phyloP scores from a whole-genome alignment of 2,888 invertebrate species.

The Tenthredo scrophulariae region DNA sequence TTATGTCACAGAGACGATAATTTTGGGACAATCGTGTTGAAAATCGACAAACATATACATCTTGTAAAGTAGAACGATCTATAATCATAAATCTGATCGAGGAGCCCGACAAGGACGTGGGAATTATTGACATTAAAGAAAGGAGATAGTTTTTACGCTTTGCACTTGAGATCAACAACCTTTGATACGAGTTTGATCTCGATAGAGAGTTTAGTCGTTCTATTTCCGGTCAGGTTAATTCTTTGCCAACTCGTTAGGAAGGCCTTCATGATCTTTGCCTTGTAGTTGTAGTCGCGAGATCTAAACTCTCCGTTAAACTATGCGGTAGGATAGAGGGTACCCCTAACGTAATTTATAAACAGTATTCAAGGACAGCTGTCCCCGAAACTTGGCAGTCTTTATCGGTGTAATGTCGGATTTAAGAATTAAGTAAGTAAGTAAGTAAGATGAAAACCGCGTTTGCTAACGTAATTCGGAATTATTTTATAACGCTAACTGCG shows the following conservation, averaged over 20 bases:
- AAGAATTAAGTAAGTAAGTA: neutral
- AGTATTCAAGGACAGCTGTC: slow-evolving; percentile 38
- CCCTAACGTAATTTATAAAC: slow-evolving; percentile 34
- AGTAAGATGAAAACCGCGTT: neutral
- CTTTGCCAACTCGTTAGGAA: slow-evolving; percentile 37
- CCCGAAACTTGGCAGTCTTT: slow-evolving; percentile 13
- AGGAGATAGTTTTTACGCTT: neutral
- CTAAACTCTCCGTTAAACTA: slow-evolving; percentile 17
- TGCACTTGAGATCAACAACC: slow-evolving; percentile 28
- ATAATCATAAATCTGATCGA: neutral
- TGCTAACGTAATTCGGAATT: neutral
- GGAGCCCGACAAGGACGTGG: neutral
- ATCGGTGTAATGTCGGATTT: neutral
- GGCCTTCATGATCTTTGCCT: slow-evolving; percentile 50
- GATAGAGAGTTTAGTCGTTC: slow-evolving; percentile 2
- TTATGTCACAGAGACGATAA: neutral
- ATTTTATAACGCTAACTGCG: neutral
- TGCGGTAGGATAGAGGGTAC: slow-evolving; percentile 15
- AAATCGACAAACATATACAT: neutral
- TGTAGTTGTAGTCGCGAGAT: slow-evolving; percentile 27
- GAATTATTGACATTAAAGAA: neutral
- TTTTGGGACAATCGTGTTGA: neutral
- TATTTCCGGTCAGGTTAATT: slow-evolving; percentile 40
- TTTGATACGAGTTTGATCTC: slow-evolving; percentile 34
- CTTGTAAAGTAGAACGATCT: neutral